Evolutionary conservation across 1,140 invertebrate species (phyloP), one percentile per base, ranked within the genome.

Genomic region (Drosophila baimaii): DNA sequence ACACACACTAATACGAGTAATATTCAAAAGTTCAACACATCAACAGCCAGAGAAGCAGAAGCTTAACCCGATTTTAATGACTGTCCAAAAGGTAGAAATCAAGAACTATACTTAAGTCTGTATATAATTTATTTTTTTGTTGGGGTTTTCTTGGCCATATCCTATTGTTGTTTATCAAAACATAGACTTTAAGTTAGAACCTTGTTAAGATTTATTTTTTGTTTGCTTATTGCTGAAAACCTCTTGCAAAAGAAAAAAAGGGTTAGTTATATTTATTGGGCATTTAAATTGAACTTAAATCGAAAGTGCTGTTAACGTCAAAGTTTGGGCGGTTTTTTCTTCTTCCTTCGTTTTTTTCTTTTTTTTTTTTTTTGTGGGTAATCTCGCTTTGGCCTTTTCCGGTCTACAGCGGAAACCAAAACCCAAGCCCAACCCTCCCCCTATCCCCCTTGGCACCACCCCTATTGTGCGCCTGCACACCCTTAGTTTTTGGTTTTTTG

Each of bases 301-400:
- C 51, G 13, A 21, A 52, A 52, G 33, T 52, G 49, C 13, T 33
- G 13, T 52, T 52, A 52, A 52, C 19, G 19, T 19, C 21, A 33
- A 65, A 65, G 41, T 59, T 66, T 63, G 39, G 25, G 9, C 39
- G 49, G 29, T 39, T 8, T 33, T 15, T 9, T 37, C 35, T 21
- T 52, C 51, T 62, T 12, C n/a, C n/a, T n/a, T n/a, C n/a, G n/a
- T n/a, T n/a, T 9, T 37, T 52, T 21, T 52, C 51, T 62, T 12
- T 27, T n/a, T 0, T 4, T 8, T 19, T 54, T 12, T 63, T 52
- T 64, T 74, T 29, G 13, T 21, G 51, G 51, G 51, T 74, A 54
- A 74, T 62, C 70, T 74, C 39, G 62, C 43, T 74, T 65, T 75
- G 63, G 52, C 51, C 52, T 70, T 71, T 71, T 71, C 51, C 68